Evolutionary conservation across 2,113 vertebrate species (phyloP).

Genomic region (Phocoena phocoena): DNA sequence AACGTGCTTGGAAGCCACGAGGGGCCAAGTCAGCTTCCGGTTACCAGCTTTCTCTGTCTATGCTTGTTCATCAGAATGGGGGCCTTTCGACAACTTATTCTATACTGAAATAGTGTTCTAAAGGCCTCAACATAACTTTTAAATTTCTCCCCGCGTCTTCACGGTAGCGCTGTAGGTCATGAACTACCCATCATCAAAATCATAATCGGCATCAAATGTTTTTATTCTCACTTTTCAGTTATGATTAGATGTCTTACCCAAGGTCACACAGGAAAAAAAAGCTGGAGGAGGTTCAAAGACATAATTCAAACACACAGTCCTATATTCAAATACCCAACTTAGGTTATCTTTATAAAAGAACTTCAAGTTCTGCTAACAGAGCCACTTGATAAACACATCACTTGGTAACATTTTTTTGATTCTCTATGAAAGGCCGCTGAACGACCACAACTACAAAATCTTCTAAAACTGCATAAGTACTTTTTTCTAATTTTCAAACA

Average conservation of each 20-base stretch:
- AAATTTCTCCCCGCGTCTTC: neutral
- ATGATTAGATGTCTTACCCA: conserved; percentile 27
- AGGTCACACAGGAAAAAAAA: neutral
- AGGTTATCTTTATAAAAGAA: conserved; percentile 46
- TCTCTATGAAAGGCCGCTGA: conserved; percentile 22
- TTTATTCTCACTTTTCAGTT: conserved; percentile 25
- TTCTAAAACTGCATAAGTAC: neutral
- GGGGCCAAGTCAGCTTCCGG: neutral
- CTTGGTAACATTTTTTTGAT: conserved; percentile 25
- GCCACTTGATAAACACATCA: conserved; percentile 9
- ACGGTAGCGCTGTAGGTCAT: neutral
- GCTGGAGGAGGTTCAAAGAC: conserved; percentile 25
- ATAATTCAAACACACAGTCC: neutral
- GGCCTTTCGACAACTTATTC: neutral
- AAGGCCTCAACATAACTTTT: neutral
- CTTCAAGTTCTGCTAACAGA: conserved; percentile 15
- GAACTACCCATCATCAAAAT: neutral
- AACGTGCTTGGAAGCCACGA: neutral
- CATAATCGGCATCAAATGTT: neutral
- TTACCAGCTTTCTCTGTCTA: neutral
- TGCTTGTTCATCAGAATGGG: neutral
- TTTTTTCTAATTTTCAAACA: conserved; percentile 47
- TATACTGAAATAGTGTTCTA: neutral
- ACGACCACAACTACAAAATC: neutral
- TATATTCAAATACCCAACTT: conserved; percentile 3